A percentile compares a stretch with the other conserved stretches of the same genome.
Conservation (phyloP, 2,888 invertebrate species). For the Drosophila fungiperda region DNA sequence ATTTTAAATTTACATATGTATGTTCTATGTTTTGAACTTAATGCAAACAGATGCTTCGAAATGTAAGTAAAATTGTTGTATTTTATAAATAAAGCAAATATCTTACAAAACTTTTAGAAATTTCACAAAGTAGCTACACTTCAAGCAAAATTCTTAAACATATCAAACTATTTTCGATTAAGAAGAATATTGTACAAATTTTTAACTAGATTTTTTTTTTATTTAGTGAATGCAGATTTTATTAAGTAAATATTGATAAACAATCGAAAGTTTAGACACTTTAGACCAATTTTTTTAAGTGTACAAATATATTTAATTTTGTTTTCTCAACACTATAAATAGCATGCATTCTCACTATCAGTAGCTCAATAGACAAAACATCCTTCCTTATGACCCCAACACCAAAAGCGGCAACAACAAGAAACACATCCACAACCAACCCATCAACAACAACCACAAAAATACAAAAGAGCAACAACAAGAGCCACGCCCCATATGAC, state of each 20-base stretch:
- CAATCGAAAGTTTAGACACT: too few relatives aligned
- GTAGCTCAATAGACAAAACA: slow-evolving; percentile 33
- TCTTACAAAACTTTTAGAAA: slow-evolving; percentile 10
- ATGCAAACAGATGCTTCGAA: slow-evolving; percentile 84
- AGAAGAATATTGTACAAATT: not conserved
- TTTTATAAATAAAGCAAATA: slow-evolving; percentile 27
- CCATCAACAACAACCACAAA: not conserved
- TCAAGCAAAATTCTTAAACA: not conserved
- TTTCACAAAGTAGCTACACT: slow-evolving; percentile 18
- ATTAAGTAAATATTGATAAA: not conserved
- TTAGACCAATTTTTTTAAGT: not conserved
- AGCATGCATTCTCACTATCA: slow-evolving; percentile 38
- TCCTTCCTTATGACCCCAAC: slow-evolving; percentile 1
- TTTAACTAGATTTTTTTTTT: not conserved
- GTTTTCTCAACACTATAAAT: slow-evolving; percentile 22
- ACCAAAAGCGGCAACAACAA: not conserved
- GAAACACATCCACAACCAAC: not conserved
- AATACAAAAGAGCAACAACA: not conserved
- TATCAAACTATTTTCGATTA: not conserved
- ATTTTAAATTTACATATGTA: slow-evolving; percentile 46
- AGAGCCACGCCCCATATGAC: not conserved
- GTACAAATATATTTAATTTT: slow-evolving; percentile 1
- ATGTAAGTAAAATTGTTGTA: slow-evolving; percentile 82
- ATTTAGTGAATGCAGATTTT: not conserved
- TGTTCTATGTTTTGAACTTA: slow-evolving; percentile 72